These are phyloP conservation scores for Lepilemur septentrionalis DNA, from an alignment of 2,797 vertebrate species.

Conservation along the genomic window DNA sequence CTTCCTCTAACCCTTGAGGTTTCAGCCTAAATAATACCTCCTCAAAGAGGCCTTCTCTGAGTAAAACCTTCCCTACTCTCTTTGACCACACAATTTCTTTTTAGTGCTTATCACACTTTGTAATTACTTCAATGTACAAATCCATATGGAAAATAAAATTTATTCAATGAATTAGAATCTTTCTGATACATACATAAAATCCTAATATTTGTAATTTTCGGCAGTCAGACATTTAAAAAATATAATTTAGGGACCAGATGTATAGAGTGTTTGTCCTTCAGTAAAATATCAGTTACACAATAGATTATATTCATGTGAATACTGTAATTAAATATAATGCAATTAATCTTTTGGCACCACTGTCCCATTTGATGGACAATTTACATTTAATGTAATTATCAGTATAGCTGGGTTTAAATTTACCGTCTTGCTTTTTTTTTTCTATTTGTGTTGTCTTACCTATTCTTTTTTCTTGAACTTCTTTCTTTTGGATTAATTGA, in stretches of 20 bases:
- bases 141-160: background rate
- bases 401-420: background rate
- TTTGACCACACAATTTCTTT: background rate
- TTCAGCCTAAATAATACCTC: background rate
- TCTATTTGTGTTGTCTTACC: background rate
- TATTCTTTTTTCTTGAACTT: background rate
- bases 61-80: background rate
- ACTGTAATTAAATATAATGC: background rate
- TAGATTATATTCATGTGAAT: background rate
- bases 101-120: background rate
- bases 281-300: background rate
- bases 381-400: background rate
- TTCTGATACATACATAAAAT: background rate
- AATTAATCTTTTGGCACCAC: background rate
- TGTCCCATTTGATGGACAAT: background rate
- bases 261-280: background rate
- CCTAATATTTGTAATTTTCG: background rate
- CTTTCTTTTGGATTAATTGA: background rate
- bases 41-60: background rate
- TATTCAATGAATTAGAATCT: background rate
- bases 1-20: background rate
- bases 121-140: background rate
- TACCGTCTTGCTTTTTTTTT: background rate
- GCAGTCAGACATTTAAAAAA: background rate
- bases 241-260: background rate